phyloP scores from a whole-genome alignment of 1,140 invertebrate species.

The Monochamus saltuarius region DNA sequence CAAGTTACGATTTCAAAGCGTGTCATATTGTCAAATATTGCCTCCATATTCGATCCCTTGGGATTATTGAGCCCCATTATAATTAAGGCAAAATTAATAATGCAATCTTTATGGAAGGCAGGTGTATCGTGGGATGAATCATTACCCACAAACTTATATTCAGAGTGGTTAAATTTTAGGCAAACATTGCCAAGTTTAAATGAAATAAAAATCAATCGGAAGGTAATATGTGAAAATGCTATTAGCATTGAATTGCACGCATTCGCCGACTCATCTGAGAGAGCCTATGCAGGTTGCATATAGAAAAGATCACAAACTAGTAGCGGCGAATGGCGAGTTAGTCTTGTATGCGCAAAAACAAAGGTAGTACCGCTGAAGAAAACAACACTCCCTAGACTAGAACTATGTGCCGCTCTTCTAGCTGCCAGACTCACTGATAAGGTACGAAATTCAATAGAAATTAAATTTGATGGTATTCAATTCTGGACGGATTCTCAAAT shows the following conservation, averaged over 20 bases:
- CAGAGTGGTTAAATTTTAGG: background rate
- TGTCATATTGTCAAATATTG: background rate
- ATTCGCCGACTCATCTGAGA: slow-evolving; percentile 3
- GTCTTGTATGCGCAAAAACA: slow-evolving; percentile 10
- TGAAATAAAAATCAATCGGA: background rate
- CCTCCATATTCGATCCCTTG: background rate
- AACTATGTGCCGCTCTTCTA: no score
- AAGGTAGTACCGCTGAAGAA: background rate
- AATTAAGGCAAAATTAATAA: background rate
- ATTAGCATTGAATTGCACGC: background rate
- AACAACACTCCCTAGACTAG: no score
- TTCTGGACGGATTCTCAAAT: no score
- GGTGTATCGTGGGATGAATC: background rate
- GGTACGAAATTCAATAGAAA: no score
- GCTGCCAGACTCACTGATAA: no score
- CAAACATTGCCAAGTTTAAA: background rate
- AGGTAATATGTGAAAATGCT: background rate
- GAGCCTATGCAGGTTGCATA: slow-evolving; percentile 4
- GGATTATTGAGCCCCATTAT: background rate
- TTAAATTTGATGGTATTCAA: no score
- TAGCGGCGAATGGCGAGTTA: background rate
- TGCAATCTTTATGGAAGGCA: background rate
- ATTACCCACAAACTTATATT: background rate
- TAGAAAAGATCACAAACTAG: background rate
- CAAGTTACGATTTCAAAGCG: no score